A percentile compares a stretch with the other conserved stretches of the same genome.
These are phyloP conservation scores for Eubasilissa splendida DNA, from an alignment of 2,888 invertebrate genomes.

Conservation along the genomic window DNA sequence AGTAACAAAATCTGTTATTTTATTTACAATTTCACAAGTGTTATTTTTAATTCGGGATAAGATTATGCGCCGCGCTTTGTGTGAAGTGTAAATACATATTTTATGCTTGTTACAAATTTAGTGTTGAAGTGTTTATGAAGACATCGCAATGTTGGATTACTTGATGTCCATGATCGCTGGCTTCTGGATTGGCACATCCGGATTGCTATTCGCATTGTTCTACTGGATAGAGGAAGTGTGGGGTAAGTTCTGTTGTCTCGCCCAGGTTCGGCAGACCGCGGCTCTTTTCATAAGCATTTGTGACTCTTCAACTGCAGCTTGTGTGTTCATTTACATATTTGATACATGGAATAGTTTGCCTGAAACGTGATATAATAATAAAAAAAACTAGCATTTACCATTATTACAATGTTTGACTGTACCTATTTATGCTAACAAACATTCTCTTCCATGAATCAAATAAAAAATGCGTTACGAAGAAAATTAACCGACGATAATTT, in stretches of 20 bases:
- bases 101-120: not conserved
- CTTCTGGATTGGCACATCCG: slow-evolving; percentile 71
- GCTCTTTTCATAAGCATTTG: too few relatives aligned
- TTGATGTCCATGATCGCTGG: slow-evolving; percentile 68
- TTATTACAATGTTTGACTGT: too few relatives aligned
- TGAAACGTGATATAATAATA: too few relatives aligned
- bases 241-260: slow-evolving; percentile 68
- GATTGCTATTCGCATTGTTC: slow-evolving; percentile 71
- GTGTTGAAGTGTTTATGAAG: slow-evolving; percentile 12
- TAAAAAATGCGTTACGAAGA: too few relatives aligned
- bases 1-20: not conserved
- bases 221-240: slow-evolving; percentile 76
- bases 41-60: not conserved
- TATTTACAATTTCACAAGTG: not conserved
- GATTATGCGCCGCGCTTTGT: not conserved
- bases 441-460: too few relatives aligned
- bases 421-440: too few relatives aligned
- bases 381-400: too few relatives aligned
- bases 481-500: too few relatives aligned
- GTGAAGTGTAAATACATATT: slow-evolving; percentile 12
- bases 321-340: too few relatives aligned
- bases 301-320: too few relatives aligned
- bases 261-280: too few relatives aligned
- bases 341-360: too few relatives aligned
- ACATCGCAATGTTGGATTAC: slow-evolving; percentile 67